These are phyloP conservation scores for Spheniscus mendiculus DNA, from an alignment of 2,113 vertebrate species.

Conservation along the genomic window DNA sequence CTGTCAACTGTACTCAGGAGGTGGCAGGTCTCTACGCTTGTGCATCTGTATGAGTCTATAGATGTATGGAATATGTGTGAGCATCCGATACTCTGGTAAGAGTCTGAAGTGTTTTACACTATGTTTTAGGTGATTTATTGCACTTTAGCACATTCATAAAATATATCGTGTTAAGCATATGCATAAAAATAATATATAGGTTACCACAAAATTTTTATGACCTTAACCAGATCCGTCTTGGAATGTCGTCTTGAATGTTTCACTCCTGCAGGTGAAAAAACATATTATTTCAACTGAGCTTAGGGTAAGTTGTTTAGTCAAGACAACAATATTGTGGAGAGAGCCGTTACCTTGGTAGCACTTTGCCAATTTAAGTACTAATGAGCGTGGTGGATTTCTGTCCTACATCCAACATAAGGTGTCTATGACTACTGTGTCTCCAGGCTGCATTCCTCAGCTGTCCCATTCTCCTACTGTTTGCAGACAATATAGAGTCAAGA, in stretches of 20 bases:
- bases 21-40: background rate
- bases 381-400: background rate
- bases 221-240: constrained; percentile 63
- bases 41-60: background rate
- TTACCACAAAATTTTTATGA: constrained; percentile 69
- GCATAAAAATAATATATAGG: constrained; percentile 79
- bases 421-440: background rate
- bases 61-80: background rate
- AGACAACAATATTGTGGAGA: constrained; percentile 52
- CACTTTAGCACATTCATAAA: constrained; percentile 67
- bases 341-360: constrained; percentile 57
- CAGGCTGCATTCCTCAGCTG: background rate
- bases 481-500: background rate
- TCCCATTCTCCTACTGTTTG: background rate
- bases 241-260: constrained; percentile 63
- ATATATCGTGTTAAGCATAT: constrained; percentile 62
- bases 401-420: background rate
- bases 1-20: background rate
- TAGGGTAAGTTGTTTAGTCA: constrained; percentile 31
- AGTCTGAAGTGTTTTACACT: constrained; percentile 10
- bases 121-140: constrained; percentile 66
- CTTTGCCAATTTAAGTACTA: background rate
- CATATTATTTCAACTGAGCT: constrained; percentile 59
- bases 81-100: constrained; percentile 36
- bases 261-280: constrained; percentile 77